Conservation (phyloP, 1,140 invertebrate genomes). For the Pollicipes pollicipes region DNA sequence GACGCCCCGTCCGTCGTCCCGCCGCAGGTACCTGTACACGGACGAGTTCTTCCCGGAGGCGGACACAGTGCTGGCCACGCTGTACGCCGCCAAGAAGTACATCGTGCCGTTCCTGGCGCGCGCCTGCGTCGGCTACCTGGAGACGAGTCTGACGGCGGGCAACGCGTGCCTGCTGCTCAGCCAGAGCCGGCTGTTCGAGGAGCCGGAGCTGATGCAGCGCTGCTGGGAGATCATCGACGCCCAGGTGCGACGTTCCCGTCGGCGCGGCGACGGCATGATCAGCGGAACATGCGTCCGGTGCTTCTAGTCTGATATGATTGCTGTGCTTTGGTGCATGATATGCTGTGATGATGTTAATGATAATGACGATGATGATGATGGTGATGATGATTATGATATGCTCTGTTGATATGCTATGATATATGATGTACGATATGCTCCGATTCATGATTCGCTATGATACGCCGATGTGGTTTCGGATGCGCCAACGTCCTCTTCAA, state of each 20-base stretch:
- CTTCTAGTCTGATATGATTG: conserved; percentile 38
- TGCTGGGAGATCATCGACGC: conserved; percentile 90
- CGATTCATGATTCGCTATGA: too few species aligned
- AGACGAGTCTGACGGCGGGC: conserved; percentile 76
- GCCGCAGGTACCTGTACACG: conserved; percentile 75
- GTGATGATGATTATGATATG: too few species aligned
- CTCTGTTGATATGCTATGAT: too few species aligned
- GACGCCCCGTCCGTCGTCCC: too few species aligned
- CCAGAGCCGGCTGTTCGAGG: conserved; percentile 76
- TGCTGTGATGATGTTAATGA: not conserved
- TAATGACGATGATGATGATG: too few species aligned
- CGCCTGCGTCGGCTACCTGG: conserved; percentile 77
- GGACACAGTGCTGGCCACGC: conserved; percentile 69
- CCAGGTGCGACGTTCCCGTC: conserved; percentile 24
- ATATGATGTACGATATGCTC: too few species aligned
- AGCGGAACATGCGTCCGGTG: not conserved
- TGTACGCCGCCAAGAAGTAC: conserved; percentile 85
- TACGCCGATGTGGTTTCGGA: too few species aligned
- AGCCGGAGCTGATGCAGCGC: conserved; percentile 76
- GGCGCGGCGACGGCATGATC: conserved; percentile 19
- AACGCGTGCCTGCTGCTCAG: conserved; percentile 79
- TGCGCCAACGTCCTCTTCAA: too few species aligned
- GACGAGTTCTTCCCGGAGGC: conserved; percentile 85
- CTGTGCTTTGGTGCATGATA: conserved; percentile 4
- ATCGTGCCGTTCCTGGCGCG: conserved; percentile 75